Evolutionary conservation across 2,113 vertebrate genomes (phyloP).

Genomic region (Bubalus kerabau): DNA sequence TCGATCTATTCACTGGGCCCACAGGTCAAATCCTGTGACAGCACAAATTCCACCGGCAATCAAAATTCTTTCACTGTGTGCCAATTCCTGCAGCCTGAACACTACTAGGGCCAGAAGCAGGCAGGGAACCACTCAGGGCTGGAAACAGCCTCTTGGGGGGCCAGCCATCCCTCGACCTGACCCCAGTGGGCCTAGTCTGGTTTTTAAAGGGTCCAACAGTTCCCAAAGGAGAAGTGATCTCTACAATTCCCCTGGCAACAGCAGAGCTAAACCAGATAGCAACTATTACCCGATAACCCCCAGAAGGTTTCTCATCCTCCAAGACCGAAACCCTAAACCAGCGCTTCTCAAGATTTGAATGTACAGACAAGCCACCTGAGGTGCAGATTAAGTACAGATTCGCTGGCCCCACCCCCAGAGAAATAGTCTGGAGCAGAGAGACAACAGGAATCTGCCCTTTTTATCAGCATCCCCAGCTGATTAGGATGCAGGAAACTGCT

Average conservation of each 20-base stretch:
- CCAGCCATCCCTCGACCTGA: neutral
- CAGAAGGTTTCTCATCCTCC: neutral
- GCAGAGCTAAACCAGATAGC: neutral
- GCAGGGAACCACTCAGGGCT: neutral
- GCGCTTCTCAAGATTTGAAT: neutral
- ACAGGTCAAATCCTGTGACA: slow-evolving; percentile 14
- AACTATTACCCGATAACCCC: neutral
- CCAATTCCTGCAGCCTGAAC: neutral
- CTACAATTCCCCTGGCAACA: neutral
- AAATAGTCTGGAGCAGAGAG: neutral
- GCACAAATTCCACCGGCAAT: slow-evolving; percentile 43
- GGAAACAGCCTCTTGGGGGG: neutral
- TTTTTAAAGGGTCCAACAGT: neutral
- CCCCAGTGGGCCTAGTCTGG: neutral
- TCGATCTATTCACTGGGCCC: neutral
- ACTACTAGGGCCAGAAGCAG: neutral
- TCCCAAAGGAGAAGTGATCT: neutral
- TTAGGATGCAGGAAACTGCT: neutral
- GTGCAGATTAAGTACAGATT: neutral
- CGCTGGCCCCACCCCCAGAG: neutral
- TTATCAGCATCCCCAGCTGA: neutral
- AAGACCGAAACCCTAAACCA: neutral
- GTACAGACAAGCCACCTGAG: neutral
- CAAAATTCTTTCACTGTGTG: neutral
- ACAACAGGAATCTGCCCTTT: neutral